Base-by-base conservation (phyloP, 2,888 invertebrate species). In the Eupithecia dodoneata region DNA sequence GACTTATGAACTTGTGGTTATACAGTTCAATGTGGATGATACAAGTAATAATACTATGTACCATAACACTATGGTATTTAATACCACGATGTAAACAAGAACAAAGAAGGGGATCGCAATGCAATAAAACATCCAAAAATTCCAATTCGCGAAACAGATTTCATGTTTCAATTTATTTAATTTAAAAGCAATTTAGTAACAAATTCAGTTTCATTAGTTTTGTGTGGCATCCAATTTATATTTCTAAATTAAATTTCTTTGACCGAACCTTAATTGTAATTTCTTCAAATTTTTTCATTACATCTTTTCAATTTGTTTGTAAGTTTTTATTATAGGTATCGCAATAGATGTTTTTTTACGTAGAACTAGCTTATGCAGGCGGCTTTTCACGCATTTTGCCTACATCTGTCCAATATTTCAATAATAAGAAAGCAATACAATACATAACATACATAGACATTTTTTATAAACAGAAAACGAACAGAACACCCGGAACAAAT, bases 1-100 rank as follows among this genome's bases (percentile, higher is more conserved):
- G 2, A 85, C 86, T 0, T 86, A 86, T 72, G 86, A 85, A 72
- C 76, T 86, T n/a, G 86, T 86, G 0, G 52, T 86, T 18, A 76
- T 84, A 30, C 86, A 86, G 63, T 85, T 52, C 6, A 44, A 3
- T 44, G 69, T 47, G 42, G 42, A 42, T 76, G 73, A 77, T 76
- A 70, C 47, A 30, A 70, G 15, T 10, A 69, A 69, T 44, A 18
- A 10, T 15, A 63, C 30, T 10, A 10, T 9, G 63, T 15, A n/a
- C n/a, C 59, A 59, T 6, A 67, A n/a, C 44, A 67, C 9, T 44
- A 9, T 44, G 67, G 18, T 59, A 59, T 18, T 18, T 9, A 59
- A 59, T 59, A 59, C 7, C 18, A 59, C 18, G 2, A 18, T 18
- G 9, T 63, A 12, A 63, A 12, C 10, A 30, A 59, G 63, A 18